Evolutionary conservation across 1,140 invertebrate genomes (phyloP), one percentile per base, ranked within the genome.

Genomic region (Drosophila neocordata): DNA sequence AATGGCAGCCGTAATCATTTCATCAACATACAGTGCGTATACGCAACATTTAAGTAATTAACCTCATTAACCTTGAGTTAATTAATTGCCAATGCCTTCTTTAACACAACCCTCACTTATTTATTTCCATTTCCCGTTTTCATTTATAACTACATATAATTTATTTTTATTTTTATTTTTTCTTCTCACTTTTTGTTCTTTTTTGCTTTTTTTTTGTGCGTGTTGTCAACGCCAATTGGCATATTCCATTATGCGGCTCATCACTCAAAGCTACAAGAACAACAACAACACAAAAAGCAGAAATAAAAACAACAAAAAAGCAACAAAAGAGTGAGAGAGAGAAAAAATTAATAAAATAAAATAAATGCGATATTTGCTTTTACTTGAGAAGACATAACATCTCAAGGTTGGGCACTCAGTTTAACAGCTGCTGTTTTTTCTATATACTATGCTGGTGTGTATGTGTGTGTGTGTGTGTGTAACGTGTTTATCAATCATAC

Each of bases 401-500:
- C 63, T 84, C 80, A 83, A 85, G 80, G 80, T 85, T 85, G 41
- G 41, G 58, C 72, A 65, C 72, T 78, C 48, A 58, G 65, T 61
- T 74, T 64, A 67, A 64, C 80, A 84, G 77, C 77, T 84, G 79
- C 73, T 9, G 41, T n/a, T 62, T 22, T 60, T 57, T 31, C 27
- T 31, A 6, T 31, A 31, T 31, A 3, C 27, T 31, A 3, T 31
- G 6, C 6, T 31, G 4, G 27, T 31, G 27, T 31, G 27, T 31
- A 6, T 41, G 4, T 27, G 7, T 27, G 24, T 41, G 8, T 34
- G 11, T 27, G 51, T 52, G 38, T 67, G 31, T 64, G 74, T 79
- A 77, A 74, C 66, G 52, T 65, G 65, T 87, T 87, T 87, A 88
- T 85, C 82, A 85, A 85, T 85, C 78, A 85, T 85, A 81, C 81